phyloP scores from a whole-genome alignment of 2,888 invertebrate genomes.

The Monochamus alternatus region DNA sequence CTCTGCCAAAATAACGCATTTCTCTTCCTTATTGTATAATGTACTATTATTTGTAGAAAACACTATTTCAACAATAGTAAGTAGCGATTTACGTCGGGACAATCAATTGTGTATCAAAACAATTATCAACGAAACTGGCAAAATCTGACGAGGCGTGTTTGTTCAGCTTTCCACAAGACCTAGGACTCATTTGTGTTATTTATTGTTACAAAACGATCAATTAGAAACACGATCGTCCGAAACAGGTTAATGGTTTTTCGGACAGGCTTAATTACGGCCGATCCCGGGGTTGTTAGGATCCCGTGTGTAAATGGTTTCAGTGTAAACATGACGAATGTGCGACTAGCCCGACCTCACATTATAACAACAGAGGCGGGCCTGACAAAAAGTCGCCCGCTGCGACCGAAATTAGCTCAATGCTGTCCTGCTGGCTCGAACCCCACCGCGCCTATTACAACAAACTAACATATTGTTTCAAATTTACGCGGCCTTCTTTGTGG shows the following conservation, averaged over 20 bases:
- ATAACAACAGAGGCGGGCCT: constrained; percentile 62
- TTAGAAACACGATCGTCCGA: constrained; percentile 26
- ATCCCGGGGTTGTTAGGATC: constrained; percentile 40
- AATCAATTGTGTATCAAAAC: no score
- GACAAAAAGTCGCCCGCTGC: constrained; percentile 60
- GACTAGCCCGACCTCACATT: constrained; percentile 60
- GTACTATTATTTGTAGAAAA: no score
- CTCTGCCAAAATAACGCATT: no score
- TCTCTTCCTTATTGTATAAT: no score
- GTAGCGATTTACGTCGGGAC: no score
- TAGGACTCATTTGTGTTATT: neutral
- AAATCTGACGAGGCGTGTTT: no score
- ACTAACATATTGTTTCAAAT: constrained; percentile 71
- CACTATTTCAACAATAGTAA: no score
- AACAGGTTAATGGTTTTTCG: constrained; percentile 44
- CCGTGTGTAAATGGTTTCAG: constrained; percentile 56
- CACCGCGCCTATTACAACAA: constrained; percentile 67
- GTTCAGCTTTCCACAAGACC: no score
- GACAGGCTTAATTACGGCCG: constrained; percentile 49
- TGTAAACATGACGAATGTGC: constrained; percentile 63
- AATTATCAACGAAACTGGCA: no score
- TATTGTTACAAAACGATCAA: constrained; percentile 21
- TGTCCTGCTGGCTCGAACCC: constrained; percentile 63
- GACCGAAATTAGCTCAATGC: constrained; percentile 68
- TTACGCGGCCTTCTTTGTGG: constrained; percentile 65